Evolutionary conservation across 2,888 invertebrate species (phyloP), one percentile per base, ranked within the genome.

Genomic region (Laothoe populi): DNA sequence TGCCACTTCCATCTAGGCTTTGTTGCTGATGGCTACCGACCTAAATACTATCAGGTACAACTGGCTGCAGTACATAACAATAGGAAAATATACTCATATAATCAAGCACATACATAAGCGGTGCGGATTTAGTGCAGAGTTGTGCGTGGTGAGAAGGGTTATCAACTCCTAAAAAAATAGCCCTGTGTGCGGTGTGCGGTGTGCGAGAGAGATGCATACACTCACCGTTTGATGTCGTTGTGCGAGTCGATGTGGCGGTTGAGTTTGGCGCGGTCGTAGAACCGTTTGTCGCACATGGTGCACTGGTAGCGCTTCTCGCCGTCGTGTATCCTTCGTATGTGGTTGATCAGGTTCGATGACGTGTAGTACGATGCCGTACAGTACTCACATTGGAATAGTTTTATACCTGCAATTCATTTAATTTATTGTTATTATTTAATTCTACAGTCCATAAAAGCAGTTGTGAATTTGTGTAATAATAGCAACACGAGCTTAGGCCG

Each of bases 181-280:
- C n/a, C n/a, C n/a, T n/a, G n/a, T n/a, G n/a, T n/a, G n/a, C n/a
- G n/a, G n/a, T n/a, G n/a, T n/a, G n/a, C n/a, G n/a, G n/a, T n/a
- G n/a, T n/a, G n/a, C n/a, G n/a, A n/a, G n/a, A 10, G 11, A 16
- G 2, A 1, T 16, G 21, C 45, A 19, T 45, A 19, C 19, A 44
- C 44, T 44, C 40, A 86, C 87, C 86, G 72, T 67, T 85, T 87
- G 10, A 87, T 68, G 10, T 83, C 81, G 31, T 82, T 77, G 63
- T 88, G 88, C 0, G 85, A 71, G 63, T 88, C 87, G 0, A 82
- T 26, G 48, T 88, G 88, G 0, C 83, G 63, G 1, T 79, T 74
- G 0, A 88, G 66, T 48, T 84, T 83, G 57, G 77, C 73, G 0
- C 64, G 63, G 45, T 83, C 78, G 61, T 68, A 79, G 74, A 86